phyloP scores from a whole-genome alignment of 2,113 vertebrate species.

The Saccopteryx bilineata region DNA sequence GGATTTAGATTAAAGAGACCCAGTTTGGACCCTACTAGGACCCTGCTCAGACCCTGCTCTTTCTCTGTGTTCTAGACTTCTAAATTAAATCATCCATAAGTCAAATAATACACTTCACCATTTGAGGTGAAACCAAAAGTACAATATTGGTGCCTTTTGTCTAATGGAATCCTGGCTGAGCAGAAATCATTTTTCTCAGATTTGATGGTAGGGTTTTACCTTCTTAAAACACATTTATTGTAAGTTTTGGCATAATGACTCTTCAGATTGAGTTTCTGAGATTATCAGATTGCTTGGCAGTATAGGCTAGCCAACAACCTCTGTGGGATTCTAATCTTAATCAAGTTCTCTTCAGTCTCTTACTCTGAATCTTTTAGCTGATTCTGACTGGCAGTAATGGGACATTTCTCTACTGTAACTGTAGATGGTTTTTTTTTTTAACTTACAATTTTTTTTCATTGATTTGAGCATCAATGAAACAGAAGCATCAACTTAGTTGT shows the following conservation, averaged over 20 bases:
- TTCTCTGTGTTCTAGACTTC: neutral
- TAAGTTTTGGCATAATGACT: neutral
- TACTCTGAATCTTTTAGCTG: neutral
- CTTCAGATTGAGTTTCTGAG: slow-evolving; percentile 19
- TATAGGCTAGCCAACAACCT: neutral
- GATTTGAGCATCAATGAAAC: too few relatives aligned
- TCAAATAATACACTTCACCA: slow-evolving; percentile 3
- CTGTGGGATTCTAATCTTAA: neutral
- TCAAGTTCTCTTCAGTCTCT: neutral
- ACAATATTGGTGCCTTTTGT: neutral
- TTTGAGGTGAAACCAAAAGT: neutral
- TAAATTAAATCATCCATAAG: neutral
- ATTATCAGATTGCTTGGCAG: neutral
- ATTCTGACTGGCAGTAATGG: neutral
- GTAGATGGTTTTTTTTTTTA: too few relatives aligned
- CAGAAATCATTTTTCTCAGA: slow-evolving; percentile 11
- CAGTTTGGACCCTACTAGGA: neutral
- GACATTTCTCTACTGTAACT: neutral
- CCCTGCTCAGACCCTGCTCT: neutral
- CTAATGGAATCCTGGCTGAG: neutral
- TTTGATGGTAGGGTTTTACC: neutral
- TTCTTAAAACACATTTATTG: neutral
- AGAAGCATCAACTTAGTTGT: too few relatives aligned
- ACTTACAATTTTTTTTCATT: too few relatives aligned
- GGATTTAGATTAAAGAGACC: neutral